A percentile compares a stretch with the other conserved stretches of the same genome.
phyloP scores from a whole-genome alignment of 2,113 vertebrate species.

The cattle (Bos taurus) region DNA sequence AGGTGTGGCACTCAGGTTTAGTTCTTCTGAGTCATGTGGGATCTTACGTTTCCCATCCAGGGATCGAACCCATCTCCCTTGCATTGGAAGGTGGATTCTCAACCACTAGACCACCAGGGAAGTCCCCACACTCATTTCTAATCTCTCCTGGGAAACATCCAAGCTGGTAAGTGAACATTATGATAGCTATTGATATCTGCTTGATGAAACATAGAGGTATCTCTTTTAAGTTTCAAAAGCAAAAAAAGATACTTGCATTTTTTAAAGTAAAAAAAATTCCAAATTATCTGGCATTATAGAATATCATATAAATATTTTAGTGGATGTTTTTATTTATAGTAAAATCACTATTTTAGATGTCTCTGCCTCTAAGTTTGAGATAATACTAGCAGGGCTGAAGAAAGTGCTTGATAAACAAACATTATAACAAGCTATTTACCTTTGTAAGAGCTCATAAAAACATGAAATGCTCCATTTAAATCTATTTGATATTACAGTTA shows the following conservation, averaged over 20 bases:
- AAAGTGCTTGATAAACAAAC: background rate
- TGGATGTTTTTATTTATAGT: background rate
- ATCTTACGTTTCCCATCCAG: background rate
- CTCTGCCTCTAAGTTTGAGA: background rate
- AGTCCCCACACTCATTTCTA: background rate
- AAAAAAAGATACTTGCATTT: background rate
- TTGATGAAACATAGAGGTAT: background rate
- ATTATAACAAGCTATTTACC: background rate
- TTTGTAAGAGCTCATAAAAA: background rate
- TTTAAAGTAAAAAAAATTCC: background rate
- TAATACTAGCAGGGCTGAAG: background rate
- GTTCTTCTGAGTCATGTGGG: background rate
- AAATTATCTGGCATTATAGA: background rate
- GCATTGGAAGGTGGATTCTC: background rate
- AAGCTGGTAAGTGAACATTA: background rate
- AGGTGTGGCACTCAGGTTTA: background rate
- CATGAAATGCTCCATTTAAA: background rate
- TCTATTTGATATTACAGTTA: background rate
- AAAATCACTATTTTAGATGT: background rate
- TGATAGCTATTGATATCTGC: background rate
- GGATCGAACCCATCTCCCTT: background rate
- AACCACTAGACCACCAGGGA: background rate
- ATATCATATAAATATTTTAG: background rate
- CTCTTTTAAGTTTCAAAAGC: background rate
- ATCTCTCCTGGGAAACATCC: background rate